phyloP scores from a whole-genome alignment of 2,888 invertebrate species.

The Netelia virgata region DNA sequence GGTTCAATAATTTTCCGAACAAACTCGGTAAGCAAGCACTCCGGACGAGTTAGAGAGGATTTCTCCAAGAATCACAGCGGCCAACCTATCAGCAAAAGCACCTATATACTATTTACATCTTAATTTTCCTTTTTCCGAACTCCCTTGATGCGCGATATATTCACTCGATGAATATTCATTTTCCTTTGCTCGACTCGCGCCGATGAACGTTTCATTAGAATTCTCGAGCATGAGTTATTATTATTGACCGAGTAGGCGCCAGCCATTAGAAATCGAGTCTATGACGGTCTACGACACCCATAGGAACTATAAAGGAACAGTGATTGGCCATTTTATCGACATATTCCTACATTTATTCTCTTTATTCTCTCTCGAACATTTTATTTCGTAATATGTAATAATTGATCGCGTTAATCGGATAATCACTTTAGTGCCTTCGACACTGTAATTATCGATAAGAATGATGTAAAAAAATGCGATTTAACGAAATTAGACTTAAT shows the following conservation, averaged over 20 bases:
- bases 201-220: conserved; percentile 27
- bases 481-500: no score
- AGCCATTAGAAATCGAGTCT: conserved; percentile 34
- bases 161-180: conserved; percentile 61
- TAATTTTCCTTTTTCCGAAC: conserved; percentile 38
- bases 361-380: conserved; percentile 2
- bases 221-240: conserved; percentile 15
- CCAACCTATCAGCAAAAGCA: neutral
- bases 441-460: no score
- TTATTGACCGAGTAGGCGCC: conserved; percentile 34
- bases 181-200: conserved; percentile 21
- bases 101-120: conserved; percentile 35
- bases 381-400: no score
- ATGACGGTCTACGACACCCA: neutral
- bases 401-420: no score
- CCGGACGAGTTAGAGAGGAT: conserved; percentile 57
- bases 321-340: neutral
- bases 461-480: no score
- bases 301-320: neutral
- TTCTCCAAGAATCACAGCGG: conserved; percentile 42
- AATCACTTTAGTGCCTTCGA: no score
- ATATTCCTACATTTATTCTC: conserved; percentile 8
- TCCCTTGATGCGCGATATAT: conserved; percentile 18
- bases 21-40: conserved; percentile 62
- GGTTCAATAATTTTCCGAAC: conserved; percentile 51